Evolutionary conservation across 2,797 vertebrate species (phyloP), one percentile per base, ranked within the genome.

Genomic region (Melanotaenia parkinsoni): DNA sequence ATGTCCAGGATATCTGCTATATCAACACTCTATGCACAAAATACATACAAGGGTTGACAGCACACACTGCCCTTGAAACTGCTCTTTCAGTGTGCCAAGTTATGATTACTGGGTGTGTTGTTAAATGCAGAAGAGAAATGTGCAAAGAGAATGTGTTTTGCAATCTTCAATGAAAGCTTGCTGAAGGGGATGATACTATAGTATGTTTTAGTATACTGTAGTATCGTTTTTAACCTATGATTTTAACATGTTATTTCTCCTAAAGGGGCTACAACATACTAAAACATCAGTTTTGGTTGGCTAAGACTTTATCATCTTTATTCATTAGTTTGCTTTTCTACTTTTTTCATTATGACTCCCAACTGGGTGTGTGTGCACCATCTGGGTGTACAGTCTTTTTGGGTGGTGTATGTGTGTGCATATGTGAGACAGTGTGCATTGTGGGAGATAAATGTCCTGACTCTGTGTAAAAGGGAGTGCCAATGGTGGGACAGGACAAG

Each of bases 391-490:
- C 77, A 76, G 70, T 86, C 77, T 79, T 82, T 86, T 87, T 79
- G 86, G 84, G 87, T 86, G 85, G 80, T 76, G 79, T 82, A 69
- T 79, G 67, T 60, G 76, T 53, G 35, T 75, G 59, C 47, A 5
- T 84, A 73, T 79, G 65, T 58, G 26, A 78, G 69, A 79, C 74
- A 79, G 86, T 70, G 83, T 94, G 90, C 76, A 78, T 84, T 80
- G 82, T 88, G 77, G 67, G 51, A 94, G 93, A 93, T 93, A 93
- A 93, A 91, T 89, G 79, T 60, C 69, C 61, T 40, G 67, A 69
- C 65, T 79, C 54, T 77, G 64, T 79, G 67, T 69, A 65, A 86
- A 86, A 89, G 91, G 91, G 91, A 88, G 90, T 92, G 89, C 70
- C 90, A 70, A 63, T 73, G 81, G 73, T 84, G 63, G 70, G 78